phyloP scores from a whole-genome alignment of 2,797 vertebrate species.

The Pristis pectinata region DNA sequence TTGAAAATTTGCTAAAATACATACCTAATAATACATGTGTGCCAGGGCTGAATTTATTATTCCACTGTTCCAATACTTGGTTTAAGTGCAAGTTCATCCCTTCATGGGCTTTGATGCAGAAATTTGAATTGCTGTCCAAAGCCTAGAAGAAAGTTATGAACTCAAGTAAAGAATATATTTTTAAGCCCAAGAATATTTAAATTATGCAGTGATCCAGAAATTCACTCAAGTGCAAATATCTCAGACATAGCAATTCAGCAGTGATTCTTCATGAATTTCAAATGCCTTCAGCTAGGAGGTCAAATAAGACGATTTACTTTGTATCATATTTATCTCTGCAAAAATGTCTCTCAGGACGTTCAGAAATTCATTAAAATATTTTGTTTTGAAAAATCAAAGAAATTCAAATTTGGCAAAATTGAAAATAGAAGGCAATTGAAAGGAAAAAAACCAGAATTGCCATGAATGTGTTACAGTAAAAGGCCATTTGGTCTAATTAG shows the following conservation, averaged over 20 bases:
- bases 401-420: background rate
- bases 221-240: background rate
- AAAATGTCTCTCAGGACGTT: background rate
- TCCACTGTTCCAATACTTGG: conserved; percentile 71
- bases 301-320: background rate
- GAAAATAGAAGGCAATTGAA: background rate
- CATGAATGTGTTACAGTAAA: background rate
- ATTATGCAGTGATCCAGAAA: background rate
- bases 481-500: background rate
- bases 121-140: conserved; percentile 65
- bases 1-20: conserved; percentile 37
- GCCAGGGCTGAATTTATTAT: conserved; percentile 56
- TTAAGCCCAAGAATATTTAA: background rate
- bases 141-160: conserved; percentile 55
- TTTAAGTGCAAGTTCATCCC: conserved; percentile 55
- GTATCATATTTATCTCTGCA: background rate
- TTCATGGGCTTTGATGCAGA: conserved; percentile 70
- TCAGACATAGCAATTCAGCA: background rate
- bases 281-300: background rate
- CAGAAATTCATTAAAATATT: background rate
- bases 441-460: background rate
- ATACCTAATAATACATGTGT: conserved; percentile 73
- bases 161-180: background rate
- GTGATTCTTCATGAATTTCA: background rate
- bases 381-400: background rate